Evolutionary conservation across 2,888 invertebrate genomes (phyloP), one percentile per base, ranked within the genome.

Genomic region (Cremastobaeus sp.): DNA sequence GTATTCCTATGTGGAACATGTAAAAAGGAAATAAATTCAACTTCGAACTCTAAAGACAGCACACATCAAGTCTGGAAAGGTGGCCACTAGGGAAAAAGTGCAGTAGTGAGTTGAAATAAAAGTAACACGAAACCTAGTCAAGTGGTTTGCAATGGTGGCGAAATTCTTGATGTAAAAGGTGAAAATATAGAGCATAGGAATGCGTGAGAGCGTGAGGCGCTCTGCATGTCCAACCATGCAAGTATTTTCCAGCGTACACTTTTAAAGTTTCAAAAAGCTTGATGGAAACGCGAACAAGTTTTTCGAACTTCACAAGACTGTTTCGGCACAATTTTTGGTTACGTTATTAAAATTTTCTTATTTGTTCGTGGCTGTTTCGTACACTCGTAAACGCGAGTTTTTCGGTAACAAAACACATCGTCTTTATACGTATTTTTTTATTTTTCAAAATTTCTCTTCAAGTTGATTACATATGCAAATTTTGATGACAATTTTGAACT

Each of bases 51-150:
- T 52, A 50, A 73, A 73, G 57, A 66, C 50, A 69, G 65, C 69
- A 50, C 57, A 62, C 66, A 65, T 70, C 52, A 47, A 66, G 73
- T 66, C 70, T 47, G 41, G 66, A 47, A 64, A 73, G 66, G 48
- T 65, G 52, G 30, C 32, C 69, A 11, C 65, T 17, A 11, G 69
- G 73, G 76, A 73, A 76, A 68, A 64, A 45, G 62, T 70, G 57
- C 59, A 35, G 66, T 32, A 66, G 65, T 59, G 65, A 76, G 73
- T 68, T 55, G 64, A 74, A 68, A 71, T 71, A 74, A 74, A 76
- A 76, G 73, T 76, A 71, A 71, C 47, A 60, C 66, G 74, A 76
- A 68, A 71, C 68, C 68, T 54, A 74, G 76, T 76, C 76, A 73
- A 68, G 70, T 70, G 72, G 69, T 32, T 70, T 69, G 69, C 43